phyloP scores from a whole-genome alignment of 2,888 invertebrate genomes.

The Electrophaes corylata region DNA sequence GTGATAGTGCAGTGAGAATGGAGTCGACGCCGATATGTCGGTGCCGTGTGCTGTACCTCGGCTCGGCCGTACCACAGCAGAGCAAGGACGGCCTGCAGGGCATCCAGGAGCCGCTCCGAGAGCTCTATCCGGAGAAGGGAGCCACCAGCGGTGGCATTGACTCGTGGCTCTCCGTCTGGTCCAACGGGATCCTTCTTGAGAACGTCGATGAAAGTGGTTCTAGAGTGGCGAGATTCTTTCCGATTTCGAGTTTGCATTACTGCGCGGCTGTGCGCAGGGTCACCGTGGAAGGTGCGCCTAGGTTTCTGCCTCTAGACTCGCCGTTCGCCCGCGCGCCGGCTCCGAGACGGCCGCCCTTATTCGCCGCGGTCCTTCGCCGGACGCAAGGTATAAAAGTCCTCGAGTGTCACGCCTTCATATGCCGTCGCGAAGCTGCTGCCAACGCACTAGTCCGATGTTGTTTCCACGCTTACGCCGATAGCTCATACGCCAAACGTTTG shows the following conservation, averaged over 20 bases:
- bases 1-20: constrained; percentile 80
- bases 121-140: constrained; percentile 97
- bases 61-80: constrained; percentile 97
- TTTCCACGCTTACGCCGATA: constrained; percentile 98
- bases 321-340: constrained; percentile 97
- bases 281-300: constrained; percentile 89
- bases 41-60: constrained; percentile 97
- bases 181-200: constrained; percentile 96
- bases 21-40: constrained; percentile 97
- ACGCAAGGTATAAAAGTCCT: constrained; percentile 98
- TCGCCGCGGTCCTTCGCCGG: constrained; percentile 97
- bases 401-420: constrained; percentile 99
- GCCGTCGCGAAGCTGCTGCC: constrained; percentile 97
- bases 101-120: constrained; percentile 97
- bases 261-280: constrained; percentile 97
- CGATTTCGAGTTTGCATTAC: constrained; percentile 97
- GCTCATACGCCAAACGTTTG: constrained; percentile 94
- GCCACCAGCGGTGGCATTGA: constrained; percentile 95
- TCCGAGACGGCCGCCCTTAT: constrained; percentile 96
- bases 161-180: constrained; percentile 98
- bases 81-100: constrained; percentile 99
- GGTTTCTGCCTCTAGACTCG: constrained; percentile 97
- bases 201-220: constrained; percentile 98
- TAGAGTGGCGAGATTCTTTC: constrained; percentile 97
- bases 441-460: constrained; percentile 98